phyloP scores from a whole-genome alignment of 1,140 invertebrate genomes.

The Amyelois transitella region DNA sequence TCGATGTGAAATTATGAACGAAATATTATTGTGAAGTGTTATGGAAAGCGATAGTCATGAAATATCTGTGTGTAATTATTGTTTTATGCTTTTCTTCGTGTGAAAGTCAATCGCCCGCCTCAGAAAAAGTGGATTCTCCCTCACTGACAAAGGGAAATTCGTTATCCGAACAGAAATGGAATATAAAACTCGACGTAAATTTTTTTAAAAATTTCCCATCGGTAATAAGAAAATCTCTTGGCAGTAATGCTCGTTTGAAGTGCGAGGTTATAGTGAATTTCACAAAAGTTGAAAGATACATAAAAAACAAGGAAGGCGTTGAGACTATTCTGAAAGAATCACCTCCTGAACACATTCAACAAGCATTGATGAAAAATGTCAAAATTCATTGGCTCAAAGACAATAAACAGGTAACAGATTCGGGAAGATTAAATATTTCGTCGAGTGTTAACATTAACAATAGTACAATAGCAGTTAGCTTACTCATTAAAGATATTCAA shows the following conservation, averaged over 20 bases:
- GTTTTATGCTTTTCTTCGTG: slow-evolving; percentile 43
- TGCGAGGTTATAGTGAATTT: slow-evolving; percentile 65
- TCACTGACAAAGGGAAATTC: slow-evolving; percentile 45
- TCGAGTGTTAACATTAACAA: slow-evolving; percentile 56
- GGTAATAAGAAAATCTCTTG: slow-evolving; percentile 31
- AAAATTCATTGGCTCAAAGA: slow-evolving; percentile 67
- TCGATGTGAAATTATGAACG: not conserved
- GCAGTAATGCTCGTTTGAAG: slow-evolving; percentile 46
- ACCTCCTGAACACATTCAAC: slow-evolving; percentile 55
- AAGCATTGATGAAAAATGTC: slow-evolving; percentile 57
- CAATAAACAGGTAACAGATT: slow-evolving; percentile 36
- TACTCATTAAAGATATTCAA: slow-evolving; percentile 48
- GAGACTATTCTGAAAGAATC: slow-evolving; percentile 51
- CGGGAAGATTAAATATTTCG: slow-evolving; percentile 32
- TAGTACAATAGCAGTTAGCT: slow-evolving; percentile 50
- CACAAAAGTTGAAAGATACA: slow-evolving; percentile 59
- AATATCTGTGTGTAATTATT: slow-evolving; percentile 54
- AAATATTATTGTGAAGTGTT: slow-evolving; percentile 23
- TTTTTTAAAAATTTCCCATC: slow-evolving; percentile 55
- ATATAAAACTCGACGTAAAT: slow-evolving; percentile 63
- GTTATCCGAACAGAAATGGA: slow-evolving; percentile 60
- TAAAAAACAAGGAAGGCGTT: slow-evolving; percentile 55
- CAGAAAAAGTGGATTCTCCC: slow-evolving; percentile 40
- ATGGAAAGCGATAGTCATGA: slow-evolving; percentile 63
- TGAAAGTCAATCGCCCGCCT: slow-evolving; percentile 30